phyloP scores from a whole-genome alignment of 2,888 invertebrate species.

The Rhorus exstirpatorius region DNA sequence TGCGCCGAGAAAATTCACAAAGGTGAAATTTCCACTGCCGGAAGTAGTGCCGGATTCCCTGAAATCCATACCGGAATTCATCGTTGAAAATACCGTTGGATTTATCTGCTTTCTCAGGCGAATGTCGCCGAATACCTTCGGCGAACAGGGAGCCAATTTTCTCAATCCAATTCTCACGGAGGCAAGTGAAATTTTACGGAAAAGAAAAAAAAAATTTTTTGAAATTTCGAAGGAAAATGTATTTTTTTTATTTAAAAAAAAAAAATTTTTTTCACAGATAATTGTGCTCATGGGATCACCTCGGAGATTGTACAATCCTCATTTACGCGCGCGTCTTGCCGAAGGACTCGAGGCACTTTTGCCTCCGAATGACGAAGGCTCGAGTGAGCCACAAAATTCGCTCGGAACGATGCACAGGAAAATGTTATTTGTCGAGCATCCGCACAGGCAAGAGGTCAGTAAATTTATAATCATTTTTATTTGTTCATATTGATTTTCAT shows the following conservation, averaged over 20 bases:
- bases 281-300: constrained; percentile 96
- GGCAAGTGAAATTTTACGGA: constrained; percentile 70
- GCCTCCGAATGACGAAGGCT: constrained; percentile 90
- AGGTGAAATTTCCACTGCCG: constrained; percentile 89
- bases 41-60: constrained; percentile 90
- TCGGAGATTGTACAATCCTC: constrained; percentile 94
- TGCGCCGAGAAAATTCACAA: constrained; percentile 88
- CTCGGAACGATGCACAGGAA: constrained; percentile 89
- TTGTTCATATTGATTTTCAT: background rate
- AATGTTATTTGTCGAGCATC: constrained; percentile 92
- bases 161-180: constrained; percentile 91
- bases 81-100: constrained; percentile 95
- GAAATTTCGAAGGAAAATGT: no score
- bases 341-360: constrained; percentile 95
- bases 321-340: constrained; percentile 95
- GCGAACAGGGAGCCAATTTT: constrained; percentile 89
- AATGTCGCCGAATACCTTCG: constrained; percentile 89
- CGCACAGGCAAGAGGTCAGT: constrained; percentile 89
- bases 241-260: no score
- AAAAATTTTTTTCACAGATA: constrained; percentile 87
- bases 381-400: constrained; percentile 83
- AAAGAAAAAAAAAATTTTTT: background rate
- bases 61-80: constrained; percentile 95
- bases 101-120: constrained; percentile 92
- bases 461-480: constrained; percentile 7